Conservation (phyloP, 2,888 invertebrate species). For the Agrochola lychnidis region DNA sequence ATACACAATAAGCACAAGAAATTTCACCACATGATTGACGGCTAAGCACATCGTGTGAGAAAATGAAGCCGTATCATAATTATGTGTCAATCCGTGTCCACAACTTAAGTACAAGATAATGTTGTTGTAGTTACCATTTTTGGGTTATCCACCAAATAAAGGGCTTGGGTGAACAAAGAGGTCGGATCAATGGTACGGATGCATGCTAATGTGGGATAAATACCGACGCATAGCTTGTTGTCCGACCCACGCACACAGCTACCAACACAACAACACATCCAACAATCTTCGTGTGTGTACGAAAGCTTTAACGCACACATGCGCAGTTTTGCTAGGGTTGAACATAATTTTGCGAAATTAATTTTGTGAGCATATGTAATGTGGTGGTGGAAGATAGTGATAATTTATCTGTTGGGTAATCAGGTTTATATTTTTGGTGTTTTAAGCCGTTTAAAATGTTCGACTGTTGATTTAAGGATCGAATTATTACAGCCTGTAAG, state of each 20-base stretch:
- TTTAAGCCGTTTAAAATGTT: neutral
- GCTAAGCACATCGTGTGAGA: conserved; percentile 36
- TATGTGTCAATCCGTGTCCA: conserved; percentile 55
- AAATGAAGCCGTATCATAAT: conserved; percentile 54
- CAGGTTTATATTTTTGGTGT: conserved; percentile 23
- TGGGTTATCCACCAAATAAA: conserved; percentile 73
- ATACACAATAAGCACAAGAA: conserved; percentile 45
- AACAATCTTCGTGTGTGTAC: conserved; percentile 28
- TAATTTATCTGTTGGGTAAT: conserved; percentile 50
- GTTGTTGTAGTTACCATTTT: conserved; percentile 69
- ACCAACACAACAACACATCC: conserved; percentile 48
- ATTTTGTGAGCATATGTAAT: conserved; percentile 53
- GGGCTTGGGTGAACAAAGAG: conserved; percentile 82
- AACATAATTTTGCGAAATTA: conserved; percentile 57
- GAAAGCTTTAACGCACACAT: conserved; percentile 60
- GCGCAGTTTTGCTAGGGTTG: conserved; percentile 67
- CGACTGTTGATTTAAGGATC: neutral
- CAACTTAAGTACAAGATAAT: conserved; percentile 65
- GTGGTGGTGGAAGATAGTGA: conserved; percentile 45
- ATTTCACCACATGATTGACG: conserved; percentile 48
- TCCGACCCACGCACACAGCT: conserved; percentile 74
- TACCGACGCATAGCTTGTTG: conserved; percentile 80
- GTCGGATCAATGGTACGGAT: conserved; percentile 86
- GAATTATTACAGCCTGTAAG: neutral
- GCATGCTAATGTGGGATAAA: conserved; percentile 88